Evolutionary conservation across 2,888 invertebrate genomes (phyloP).

Genomic region (Lasius platythorax): DNA sequence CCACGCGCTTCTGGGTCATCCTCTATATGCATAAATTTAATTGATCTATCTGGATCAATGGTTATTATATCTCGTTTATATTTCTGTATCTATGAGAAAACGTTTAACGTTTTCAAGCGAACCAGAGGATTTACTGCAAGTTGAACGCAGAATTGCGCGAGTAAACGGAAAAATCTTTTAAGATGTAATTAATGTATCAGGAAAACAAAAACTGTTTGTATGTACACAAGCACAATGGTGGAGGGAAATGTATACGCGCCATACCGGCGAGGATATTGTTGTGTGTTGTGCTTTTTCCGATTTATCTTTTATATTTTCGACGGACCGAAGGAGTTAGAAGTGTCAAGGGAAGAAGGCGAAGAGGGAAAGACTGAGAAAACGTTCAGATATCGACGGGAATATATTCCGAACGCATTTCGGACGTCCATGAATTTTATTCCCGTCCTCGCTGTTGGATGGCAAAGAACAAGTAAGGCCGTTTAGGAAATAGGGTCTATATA

Average conservation of each 20-base stretch:
- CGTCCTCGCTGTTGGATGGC: conserved; percentile 18
- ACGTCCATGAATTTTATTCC: conserved; percentile 50
- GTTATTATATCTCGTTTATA: background rate
- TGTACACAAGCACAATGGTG: background rate
- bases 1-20: background rate
- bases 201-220: background rate
- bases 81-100: background rate
- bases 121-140: background rate
- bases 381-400: conserved; percentile 51
- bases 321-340: conserved; percentile 21
- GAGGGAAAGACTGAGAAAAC: conserved; percentile 12
- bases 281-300: conserved; percentile 28
- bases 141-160: background rate
- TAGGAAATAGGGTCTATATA: conserved; percentile 38
- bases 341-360: conserved; percentile 23
- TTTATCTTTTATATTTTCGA: conserved; percentile 52
- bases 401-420: conserved; percentile 45
- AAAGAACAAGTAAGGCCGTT: conserved; percentile 46
- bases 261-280: conserved; percentile 18
- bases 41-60: background rate
- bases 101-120: background rate
- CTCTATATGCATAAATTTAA: background rate
- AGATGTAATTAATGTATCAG: background rate
- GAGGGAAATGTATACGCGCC: conserved; percentile 5
- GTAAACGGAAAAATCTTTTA: background rate